Evolutionary conservation across 2,888 invertebrate genomes (phyloP).

Genomic region (Adineta ricciae): DNA sequence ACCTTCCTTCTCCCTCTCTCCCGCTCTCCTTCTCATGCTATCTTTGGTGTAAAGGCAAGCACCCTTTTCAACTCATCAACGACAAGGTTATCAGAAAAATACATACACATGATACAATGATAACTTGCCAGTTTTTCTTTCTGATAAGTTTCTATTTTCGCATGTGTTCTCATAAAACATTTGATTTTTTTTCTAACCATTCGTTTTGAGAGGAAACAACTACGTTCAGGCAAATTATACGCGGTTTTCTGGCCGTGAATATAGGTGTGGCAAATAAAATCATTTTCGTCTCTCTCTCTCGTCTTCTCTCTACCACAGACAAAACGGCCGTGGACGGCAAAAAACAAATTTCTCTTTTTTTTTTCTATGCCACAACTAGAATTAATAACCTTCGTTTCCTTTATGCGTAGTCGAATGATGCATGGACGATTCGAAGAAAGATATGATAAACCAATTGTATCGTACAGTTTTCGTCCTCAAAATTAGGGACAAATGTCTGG

Average conservation of each 20-base stretch:
- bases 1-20: neutral
- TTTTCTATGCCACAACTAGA: neutral
- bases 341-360: neutral
- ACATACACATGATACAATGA: neutral
- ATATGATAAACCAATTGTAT: constrained; percentile 23
- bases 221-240: neutral
- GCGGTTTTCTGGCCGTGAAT: neutral
- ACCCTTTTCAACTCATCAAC: neutral
- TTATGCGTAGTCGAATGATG: neutral
- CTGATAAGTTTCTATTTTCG: neutral
- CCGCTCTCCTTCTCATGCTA: neutral
- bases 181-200: neutral
- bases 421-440: neutral
- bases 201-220: neutral
- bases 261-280: neutral
- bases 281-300: neutral
- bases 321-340: constrained; percentile 1
- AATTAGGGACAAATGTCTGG: neutral
- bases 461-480: neutral
- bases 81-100: neutral
- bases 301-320: neutral
- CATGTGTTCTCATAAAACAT: neutral
- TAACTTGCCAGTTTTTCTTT: neutral
- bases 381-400: neutral
- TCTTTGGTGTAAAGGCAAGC: neutral